Evolutionary conservation across 2,888 invertebrate species (phyloP).

Genomic region (Gastrophysa polygoni): DNA sequence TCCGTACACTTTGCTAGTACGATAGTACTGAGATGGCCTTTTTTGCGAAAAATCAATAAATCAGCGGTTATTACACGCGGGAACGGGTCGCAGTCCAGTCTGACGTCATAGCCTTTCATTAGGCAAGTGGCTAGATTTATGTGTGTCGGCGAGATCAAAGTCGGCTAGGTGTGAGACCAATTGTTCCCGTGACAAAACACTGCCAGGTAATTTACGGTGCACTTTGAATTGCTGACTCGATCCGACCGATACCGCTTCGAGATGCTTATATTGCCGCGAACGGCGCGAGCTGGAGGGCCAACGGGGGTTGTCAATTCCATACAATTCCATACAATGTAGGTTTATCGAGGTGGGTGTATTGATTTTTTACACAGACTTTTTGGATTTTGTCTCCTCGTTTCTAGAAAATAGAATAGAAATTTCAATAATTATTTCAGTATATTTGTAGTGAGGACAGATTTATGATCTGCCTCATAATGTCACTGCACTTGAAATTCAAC

Average conservation of each 20-base stretch:
- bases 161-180: slow-evolving; percentile 60
- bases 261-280: slow-evolving; percentile 16
- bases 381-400: no score
- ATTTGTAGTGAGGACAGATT: no score
- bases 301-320: background rate
- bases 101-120: slow-evolving; percentile 58
- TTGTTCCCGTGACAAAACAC: slow-evolving; percentile 62
- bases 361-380: no score
- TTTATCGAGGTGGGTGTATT: no score
- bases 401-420: no score
- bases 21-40: slow-evolving; percentile 25
- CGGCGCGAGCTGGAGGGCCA: background rate
- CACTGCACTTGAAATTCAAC: no score
- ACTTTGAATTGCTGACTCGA: slow-evolving; percentile 48
- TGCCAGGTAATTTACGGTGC: slow-evolving; percentile 58
- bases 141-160: slow-evolving; percentile 59
- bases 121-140: slow-evolving; percentile 61
- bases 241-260: slow-evolving; percentile 29
- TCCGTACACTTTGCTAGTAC: no score
- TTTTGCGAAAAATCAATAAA: slow-evolving; percentile 49
- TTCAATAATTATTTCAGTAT: no score
- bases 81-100: slow-evolving; percentile 32
- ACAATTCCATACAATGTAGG: no score
- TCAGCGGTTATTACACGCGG: slow-evolving; percentile 54
- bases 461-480: no score